Percentiles rank a stretch among this genome's conserved stretches.
Evolutionary conservation across 2,113 vertebrate genomes (phyloP).

Genomic region (Odocoileus virginianus): DNA sequence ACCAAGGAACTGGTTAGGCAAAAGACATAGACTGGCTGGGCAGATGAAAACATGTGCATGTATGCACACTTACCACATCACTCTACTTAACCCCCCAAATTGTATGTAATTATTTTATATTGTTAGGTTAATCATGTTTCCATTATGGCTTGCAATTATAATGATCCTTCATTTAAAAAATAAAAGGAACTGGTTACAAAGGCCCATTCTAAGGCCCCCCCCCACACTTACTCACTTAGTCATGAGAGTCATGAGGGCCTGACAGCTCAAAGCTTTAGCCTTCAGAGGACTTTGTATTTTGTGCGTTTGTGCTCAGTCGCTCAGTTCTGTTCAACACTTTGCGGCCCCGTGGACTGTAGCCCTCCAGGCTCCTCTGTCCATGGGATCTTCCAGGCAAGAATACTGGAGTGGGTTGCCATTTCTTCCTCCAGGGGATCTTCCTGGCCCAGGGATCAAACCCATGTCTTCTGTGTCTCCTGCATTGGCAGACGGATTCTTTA

Average conservation of each 20-base stretch:
- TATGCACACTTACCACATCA: not conserved
- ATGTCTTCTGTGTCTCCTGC: not conserved
- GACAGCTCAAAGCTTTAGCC: not conserved
- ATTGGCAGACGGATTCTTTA: not conserved
- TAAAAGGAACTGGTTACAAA: slow-evolving; percentile 1
- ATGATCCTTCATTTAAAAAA: not conserved
- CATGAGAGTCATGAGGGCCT: not conserved
- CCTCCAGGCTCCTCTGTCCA: not conserved
- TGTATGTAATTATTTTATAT: not conserved
- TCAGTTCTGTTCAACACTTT: not conserved
- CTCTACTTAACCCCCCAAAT: not conserved
- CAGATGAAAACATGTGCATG: not conserved
- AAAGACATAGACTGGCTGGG: not conserved
- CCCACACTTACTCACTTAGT: not conserved
- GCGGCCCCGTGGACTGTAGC: not conserved
- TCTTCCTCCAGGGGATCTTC: not conserved
- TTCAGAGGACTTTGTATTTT: not conserved
- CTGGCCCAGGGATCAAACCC: not conserved
- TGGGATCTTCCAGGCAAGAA: not conserved
- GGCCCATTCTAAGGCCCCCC: not conserved
- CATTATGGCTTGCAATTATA: not conserved
- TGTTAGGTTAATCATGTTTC: not conserved
- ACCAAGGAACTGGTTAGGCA: not conserved
- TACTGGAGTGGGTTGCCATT: not conserved
- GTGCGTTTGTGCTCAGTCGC: not conserved